Evolutionary conservation across 2,797 vertebrate species (phyloP).

Genomic region (Malurus splendens): DNA sequence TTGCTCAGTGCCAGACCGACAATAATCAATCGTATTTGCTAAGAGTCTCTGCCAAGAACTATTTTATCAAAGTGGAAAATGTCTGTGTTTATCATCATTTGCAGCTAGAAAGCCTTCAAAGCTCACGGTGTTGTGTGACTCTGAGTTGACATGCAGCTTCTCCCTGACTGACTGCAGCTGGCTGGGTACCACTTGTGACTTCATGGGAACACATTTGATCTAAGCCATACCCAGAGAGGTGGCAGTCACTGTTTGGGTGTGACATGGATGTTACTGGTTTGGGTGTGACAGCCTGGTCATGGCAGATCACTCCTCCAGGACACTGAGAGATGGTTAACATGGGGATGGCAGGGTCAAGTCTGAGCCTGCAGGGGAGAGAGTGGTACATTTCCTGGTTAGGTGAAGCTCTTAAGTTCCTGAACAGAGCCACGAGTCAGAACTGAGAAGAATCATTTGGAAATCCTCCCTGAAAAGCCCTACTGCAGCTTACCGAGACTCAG

Average conservation of each 20-base stretch:
- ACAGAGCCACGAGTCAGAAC: background rate
- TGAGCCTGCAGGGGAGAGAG: background rate
- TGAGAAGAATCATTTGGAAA: background rate
- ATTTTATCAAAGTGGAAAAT: background rate
- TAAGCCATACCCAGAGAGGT: background rate
- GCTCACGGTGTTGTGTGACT: background rate
- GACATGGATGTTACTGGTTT: background rate
- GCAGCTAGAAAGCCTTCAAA: background rate
- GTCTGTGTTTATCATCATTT: background rate
- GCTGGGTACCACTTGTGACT: background rate
- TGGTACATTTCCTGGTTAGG: background rate
- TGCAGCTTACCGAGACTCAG: background rate
- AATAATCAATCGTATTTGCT: background rate
- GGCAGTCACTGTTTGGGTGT: background rate
- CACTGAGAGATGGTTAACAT: background rate
- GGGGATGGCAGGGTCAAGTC: no score
- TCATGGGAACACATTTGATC: rapidly evolving
- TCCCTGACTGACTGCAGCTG: background rate
- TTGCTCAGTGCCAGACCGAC: background rate
- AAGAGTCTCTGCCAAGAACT: background rate
- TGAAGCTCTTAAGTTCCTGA: background rate
- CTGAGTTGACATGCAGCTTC: rapidly evolving
- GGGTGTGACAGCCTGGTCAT: background rate
- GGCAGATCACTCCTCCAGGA: background rate
- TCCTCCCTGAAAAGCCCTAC: background rate